These are phyloP conservation scores for Pyxicephalus adspersus DNA, from an alignment of 2,113 vertebrate genomes.

Conservation along the genomic window DNA sequence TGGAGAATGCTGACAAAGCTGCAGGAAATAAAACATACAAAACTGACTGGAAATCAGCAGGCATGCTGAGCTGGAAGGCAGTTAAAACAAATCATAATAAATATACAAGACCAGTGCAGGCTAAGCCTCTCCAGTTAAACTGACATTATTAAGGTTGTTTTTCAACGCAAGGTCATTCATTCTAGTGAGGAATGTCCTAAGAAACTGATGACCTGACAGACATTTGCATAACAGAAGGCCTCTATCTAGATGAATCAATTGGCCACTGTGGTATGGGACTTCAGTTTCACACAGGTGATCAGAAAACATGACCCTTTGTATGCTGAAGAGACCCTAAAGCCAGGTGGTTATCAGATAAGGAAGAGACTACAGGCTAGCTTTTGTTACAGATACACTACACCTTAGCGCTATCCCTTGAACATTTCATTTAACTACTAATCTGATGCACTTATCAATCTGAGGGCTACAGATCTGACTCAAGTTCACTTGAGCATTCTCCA, in stretches of 20 bases:
- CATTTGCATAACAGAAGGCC: conserved; percentile 28
- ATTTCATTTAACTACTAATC: conserved; percentile 24
- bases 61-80: too few relatives aligned
- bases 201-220: not conserved
- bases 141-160: not conserved
- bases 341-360: conserved; percentile 43
- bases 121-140: not conserved
- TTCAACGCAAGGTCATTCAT: not conserved
- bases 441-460: conserved; percentile 30
- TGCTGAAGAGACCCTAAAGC: conserved; percentile 26
- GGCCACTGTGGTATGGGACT: not conserved
- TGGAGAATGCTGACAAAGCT: not conserved
- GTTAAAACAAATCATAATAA: too few relatives aligned
- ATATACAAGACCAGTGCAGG: too few relatives aligned
- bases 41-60: not conserved
- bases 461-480: conserved; percentile 8
- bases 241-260: conserved; percentile 26
- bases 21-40: not conserved
- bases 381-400: conserved; percentile 37
- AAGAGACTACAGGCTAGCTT: conserved; percentile 25
- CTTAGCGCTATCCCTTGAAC: not conserved
- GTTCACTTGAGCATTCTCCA: conserved; percentile 34
- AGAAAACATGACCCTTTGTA: conserved; percentile 30
- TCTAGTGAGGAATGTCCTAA: not conserved
- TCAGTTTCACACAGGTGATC: conserved; percentile 23